Evolutionary conservation across 1,140 invertebrate species (phyloP).

Genomic region (Eufriesea mexicana): DNA sequence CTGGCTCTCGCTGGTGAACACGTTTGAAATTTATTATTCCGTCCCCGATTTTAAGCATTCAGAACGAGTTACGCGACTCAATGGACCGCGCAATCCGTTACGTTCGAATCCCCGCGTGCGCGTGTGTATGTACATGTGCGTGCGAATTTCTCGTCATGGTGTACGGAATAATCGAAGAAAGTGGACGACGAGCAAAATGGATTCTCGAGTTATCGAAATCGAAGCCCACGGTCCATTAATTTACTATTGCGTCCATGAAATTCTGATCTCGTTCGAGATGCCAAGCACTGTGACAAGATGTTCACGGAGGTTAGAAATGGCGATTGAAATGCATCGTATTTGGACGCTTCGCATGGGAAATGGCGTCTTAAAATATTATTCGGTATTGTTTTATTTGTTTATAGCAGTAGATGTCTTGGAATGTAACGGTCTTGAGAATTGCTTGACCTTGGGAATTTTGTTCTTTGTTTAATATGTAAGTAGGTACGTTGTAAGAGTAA

Average conservation of each 20-base stretch:
- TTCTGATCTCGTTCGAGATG: background rate
- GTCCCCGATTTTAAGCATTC: conserved; percentile 11
- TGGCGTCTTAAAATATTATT: too few species aligned
- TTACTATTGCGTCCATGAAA: conserved; percentile 7
- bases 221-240: background rate
- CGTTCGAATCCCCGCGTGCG: conserved; percentile 1
- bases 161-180: background rate
- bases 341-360: too few species aligned
- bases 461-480: too few species aligned
- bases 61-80: background rate
- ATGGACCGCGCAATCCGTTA: conserved; percentile 29
- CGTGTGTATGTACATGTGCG: background rate
- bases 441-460: too few species aligned
- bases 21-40: conserved; percentile 5
- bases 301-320: too few species aligned
- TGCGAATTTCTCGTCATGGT: background rate
- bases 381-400: too few species aligned
- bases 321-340: too few species aligned
- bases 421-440: too few species aligned
- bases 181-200: background rate
- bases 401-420: too few species aligned
- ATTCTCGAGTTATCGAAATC: background rate
- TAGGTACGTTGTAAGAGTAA: too few species aligned
- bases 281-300: background rate
- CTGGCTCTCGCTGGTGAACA: background rate